A percentile compares a stretch with the other conserved stretches of the same genome.
phyloP scores from a whole-genome alignment of 2,888 invertebrate species.

The Pollenia amentaria region DNA sequence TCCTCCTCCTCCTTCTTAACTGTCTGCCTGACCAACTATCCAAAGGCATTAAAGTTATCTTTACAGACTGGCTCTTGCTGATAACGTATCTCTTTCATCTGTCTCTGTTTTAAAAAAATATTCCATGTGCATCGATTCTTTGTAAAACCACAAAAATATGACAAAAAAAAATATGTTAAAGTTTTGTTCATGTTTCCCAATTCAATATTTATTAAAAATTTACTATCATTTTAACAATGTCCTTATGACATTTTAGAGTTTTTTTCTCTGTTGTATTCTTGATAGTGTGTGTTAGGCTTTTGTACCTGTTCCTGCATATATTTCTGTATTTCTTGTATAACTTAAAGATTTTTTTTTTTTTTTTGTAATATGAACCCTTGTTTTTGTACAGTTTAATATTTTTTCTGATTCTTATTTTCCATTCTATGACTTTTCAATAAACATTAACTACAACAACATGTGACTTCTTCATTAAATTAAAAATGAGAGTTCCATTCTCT shows the following conservation, averaged over 20 bases:
- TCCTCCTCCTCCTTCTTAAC: background rate
- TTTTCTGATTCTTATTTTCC: conserved; percentile 21
- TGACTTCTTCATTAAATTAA: conserved; percentile 53
- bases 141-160: background rate
- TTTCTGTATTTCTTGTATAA: background rate
- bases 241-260: conserved; percentile 11
- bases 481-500: background rate
- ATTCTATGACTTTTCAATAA: conserved; percentile 58
- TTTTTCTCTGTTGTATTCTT: background rate
- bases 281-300: background rate
- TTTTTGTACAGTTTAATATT: background rate
- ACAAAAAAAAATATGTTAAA: background rate
- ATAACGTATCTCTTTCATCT: conserved; percentile 20
- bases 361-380: conserved; percentile 59
- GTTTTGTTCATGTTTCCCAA: conserved; percentile 23
- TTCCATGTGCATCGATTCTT: background rate
- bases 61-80: background rate
- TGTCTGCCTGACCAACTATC: background rate
- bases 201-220: conserved; percentile 57
- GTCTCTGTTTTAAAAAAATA: background rate
- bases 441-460: conserved; percentile 59
- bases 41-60: background rate
- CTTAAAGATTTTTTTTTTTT: background rate
- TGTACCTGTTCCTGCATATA: background rate
- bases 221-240: conserved; percentile 46